Percentiles rank a stretch among this genome's conserved stretches.
Conservation (phyloP, 2,888 invertebrate genomes). For the Caenorhabditis sp. region DNA sequence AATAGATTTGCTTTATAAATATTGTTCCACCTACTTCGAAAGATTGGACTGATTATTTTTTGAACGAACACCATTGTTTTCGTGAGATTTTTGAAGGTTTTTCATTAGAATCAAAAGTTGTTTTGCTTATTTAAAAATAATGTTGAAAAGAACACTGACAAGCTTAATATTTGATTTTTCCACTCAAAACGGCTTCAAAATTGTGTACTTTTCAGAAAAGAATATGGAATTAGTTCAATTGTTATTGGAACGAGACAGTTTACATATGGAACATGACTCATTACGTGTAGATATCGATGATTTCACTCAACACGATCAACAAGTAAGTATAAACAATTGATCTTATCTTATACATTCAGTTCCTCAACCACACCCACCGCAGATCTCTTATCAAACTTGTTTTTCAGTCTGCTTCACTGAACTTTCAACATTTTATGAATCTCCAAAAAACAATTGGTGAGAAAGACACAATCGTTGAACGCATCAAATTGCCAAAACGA, state of each 20-base stretch:
- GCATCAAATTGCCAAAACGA: background rate
- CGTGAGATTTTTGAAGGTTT: too few species aligned
- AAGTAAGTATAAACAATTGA: slow-evolving; percentile 16
- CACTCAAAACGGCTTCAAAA: background rate
- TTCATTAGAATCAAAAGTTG: too few species aligned
- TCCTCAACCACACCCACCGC: background rate
- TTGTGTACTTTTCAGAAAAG: slow-evolving; percentile 75
- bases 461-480: background rate
- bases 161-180: background rate
- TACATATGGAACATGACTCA: slow-evolving; percentile 97
- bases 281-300: slow-evolving; percentile 97
- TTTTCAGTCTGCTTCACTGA: slow-evolving; percentile 20
- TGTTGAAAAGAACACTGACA: background rate
- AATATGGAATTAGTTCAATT: slow-evolving; percentile 89
- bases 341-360: background rate
- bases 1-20: too few species aligned
- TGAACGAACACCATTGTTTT: too few species aligned
- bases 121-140: background rate
- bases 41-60: too few species aligned
- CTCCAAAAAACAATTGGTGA: slow-evolving; percentile 18
- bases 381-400: background rate
- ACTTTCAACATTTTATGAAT: slow-evolving; percentile 17
- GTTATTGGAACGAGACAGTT: slow-evolving; percentile 89
- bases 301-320: slow-evolving; percentile 77
- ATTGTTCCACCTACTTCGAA: too few species aligned